Evolutionary conservation across 2,113 vertebrate genomes (phyloP), one percentile per base, ranked within the genome.

Genomic region (Canis aureus): DNA sequence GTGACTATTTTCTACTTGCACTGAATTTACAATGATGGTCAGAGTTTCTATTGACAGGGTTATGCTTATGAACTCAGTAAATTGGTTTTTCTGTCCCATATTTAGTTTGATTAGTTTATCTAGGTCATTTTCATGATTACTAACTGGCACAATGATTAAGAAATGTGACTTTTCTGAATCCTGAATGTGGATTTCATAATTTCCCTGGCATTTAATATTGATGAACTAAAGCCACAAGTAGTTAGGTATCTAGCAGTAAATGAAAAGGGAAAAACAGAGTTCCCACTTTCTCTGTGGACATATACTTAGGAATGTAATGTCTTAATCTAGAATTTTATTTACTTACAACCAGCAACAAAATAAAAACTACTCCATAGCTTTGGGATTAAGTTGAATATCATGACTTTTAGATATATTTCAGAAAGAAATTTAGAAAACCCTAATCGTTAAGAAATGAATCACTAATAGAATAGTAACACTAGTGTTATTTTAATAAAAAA

Each of bases 131-230:
- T 78, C 74, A 16, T 78, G 74, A 78, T 51, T 76, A 76, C 78
- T 93, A 95, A 88, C 64, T 97, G 89, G 85, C 82, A 96, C 91
- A 76, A 95, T 97, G 95, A 97, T 97, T 95, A 94, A 97, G 79
- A 67, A 96, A 53, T 85, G 86, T n/a, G 95, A 88, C 81, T 97
- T 95, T 97, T 88, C 90, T 97, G 79, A 95, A 96, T 96, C 69
- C 80, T 91, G 91, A 97, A 97, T 90, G 55, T 97, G 97, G 78
- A 97, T 98, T 98, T 98, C 11, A 89, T 90, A 96, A 94, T 97
- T 94, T 98, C 35, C 7, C 38, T 97, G 78, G 73, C 43, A 96
- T 95, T 98, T 98, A 97, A 97, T 97, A 89, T 66, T 97, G 67
- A 98, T 97, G 73, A 92, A 17, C 90, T 94, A 64, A 97, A 96